Conservation (phyloP, 2,888 invertebrate genomes). For the Erpobdella octoculata region DNA sequence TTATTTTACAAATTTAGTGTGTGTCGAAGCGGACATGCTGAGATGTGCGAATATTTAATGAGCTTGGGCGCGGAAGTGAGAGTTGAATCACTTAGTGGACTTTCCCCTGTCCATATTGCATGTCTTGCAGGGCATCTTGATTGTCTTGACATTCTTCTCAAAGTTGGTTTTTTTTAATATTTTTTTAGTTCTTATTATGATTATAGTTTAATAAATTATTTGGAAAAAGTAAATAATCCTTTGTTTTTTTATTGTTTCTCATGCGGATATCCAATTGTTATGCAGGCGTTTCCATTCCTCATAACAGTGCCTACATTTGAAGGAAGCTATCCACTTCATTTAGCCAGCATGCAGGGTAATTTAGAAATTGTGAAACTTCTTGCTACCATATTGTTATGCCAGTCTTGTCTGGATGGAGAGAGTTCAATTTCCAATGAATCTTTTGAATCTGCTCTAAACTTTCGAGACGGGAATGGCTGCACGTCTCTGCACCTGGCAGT, state of each 20-base stretch:
- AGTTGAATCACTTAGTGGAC: slow-evolving; percentile 79
- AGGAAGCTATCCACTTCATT: slow-evolving; percentile 83
- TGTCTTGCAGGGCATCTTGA: slow-evolving; percentile 75
- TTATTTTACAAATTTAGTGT: slow-evolving; percentile 58
- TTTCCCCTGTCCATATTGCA: slow-evolving; percentile 83
- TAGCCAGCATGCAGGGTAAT: slow-evolving; percentile 82
- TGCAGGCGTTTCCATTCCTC: slow-evolving; percentile 71
- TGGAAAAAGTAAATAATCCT: not conserved
- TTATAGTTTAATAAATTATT: not conserved
- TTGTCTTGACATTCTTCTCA: slow-evolving; percentile 67
- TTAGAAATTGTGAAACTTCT: slow-evolving; percentile 68
- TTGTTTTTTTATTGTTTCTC: not conserved
- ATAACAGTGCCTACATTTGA: slow-evolving; percentile 79
- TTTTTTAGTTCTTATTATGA: not conserved
- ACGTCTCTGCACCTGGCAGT: slow-evolving; percentile 45
- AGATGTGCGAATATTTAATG: slow-evolving; percentile 69
- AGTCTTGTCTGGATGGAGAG: not conserved
- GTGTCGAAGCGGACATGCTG: slow-evolving; percentile 73
- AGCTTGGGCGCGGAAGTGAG: slow-evolving; percentile 78
- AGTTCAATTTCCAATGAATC: slow-evolving; percentile 1
- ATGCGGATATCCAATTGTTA: not conserved
- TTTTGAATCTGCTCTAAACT: slow-evolving; percentile 35
- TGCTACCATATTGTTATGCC: slow-evolving; percentile 51
- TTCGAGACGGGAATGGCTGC: slow-evolving; percentile 37
- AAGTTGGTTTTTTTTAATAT: slow-evolving; percentile 52